phyloP scores from a whole-genome alignment of 2,113 vertebrate genomes.

The Tetraodon nigroviridis region DNA sequence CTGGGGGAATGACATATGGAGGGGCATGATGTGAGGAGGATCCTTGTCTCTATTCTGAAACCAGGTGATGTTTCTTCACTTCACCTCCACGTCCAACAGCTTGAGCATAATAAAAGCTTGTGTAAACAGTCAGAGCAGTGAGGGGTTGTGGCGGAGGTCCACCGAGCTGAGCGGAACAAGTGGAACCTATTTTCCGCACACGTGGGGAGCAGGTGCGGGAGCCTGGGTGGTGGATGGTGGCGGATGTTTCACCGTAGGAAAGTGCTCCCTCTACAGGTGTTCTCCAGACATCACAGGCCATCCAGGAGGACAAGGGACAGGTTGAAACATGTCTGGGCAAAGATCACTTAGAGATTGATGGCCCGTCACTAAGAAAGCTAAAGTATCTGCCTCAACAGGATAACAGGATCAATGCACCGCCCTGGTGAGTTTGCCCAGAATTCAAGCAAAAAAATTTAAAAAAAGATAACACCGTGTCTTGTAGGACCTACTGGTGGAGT shows the following conservation, averaged over 20 bases:
- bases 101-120: constrained; percentile 19
- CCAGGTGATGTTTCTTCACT: constrained; percentile 43
- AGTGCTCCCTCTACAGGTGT: constrained; percentile 66
- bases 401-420: neutral
- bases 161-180: too few species aligned
- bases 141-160: constrained; percentile 29
- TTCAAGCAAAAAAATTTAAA: too few species aligned
- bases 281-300: constrained; percentile 11
- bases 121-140: constrained; percentile 37
- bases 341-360: neutral
- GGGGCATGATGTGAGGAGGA: constrained; percentile 26
- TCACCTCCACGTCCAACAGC: constrained; percentile 25
- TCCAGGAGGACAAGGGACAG: neutral
- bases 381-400: neutral
- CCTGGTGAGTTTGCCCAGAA: too few species aligned
- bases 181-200: constrained; percentile 64
- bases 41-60: constrained; percentile 36
- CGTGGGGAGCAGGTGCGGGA: constrained; percentile 76
- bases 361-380: neutral
- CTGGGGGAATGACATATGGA: constrained; percentile 21
- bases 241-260: constrained; percentile 28
- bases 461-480: too few species aligned
- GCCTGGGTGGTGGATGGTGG: constrained; percentile 36
- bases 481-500: too few species aligned
- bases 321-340: constrained; percentile 25